Evolutionary conservation across 2,888 invertebrate species (phyloP), one percentile per base, ranked within the genome.

Genomic region (Trichogramma dendrolimi): DNA sequence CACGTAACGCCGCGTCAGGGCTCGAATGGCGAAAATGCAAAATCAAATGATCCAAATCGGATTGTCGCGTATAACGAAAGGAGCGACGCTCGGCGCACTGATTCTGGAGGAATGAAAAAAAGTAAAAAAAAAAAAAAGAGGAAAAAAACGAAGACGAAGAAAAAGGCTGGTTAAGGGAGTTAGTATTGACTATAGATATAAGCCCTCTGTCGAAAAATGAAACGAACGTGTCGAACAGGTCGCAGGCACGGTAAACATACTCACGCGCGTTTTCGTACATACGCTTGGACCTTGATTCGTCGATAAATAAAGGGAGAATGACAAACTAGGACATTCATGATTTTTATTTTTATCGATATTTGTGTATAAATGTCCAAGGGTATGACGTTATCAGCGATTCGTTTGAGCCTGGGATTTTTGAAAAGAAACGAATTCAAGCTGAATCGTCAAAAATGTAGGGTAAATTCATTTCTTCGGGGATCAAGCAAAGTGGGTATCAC

Each of bases 21-120:
- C 27, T 60, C 58, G 63, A 60, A 63, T 61, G 55, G 58, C 50
- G 58, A 61, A 58, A 58, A 63, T 63, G 58, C 55, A 61, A 63
- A 63, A 61, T 63, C 63, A 61, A 63, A 63, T 63, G 60, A 63
- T 63, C 58, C 63, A 63, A 63, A 63, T 63, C 63, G 61, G 58
- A 63, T 63, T 63, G 58, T 14, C 56, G 38, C 41, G 27, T 27
- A 48, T 39, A 47, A 43, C 43, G 49, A 57, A 61, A 61, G 61
- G 38, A 48, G 58, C 53, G 52, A 47, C 55, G 43, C 38, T 61
- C 51, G 49, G n/a, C 27, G 27, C 27, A 27, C 27, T 27, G 27
- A 27, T 27, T 27, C 27, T 27, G 3, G 27, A 27, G 27, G 27
- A 27, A 27, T 27, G 27, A 27, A 27, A 27, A 27, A 27, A 27